phyloP scores from a whole-genome alignment of 1,140 invertebrate species.

The Nasonia longicornis region DNA sequence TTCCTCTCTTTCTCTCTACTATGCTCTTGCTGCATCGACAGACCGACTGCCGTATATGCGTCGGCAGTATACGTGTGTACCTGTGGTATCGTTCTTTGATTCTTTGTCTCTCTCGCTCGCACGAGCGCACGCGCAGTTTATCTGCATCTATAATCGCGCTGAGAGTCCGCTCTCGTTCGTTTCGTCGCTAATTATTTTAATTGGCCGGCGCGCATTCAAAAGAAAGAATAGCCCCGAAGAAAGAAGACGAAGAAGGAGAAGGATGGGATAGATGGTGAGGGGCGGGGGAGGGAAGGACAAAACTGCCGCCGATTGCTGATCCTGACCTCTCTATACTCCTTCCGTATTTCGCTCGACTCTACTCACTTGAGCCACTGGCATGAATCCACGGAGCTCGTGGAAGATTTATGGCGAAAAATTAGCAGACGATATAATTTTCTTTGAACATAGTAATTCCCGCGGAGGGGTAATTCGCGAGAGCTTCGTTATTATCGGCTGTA shows the following conservation, averaged over 20 bases:
- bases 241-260: not conserved
- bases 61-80: not conserved
- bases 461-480: not conserved
- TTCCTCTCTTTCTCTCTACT: constrained; percentile 26
- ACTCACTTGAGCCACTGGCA: not conserved
- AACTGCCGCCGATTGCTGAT: constrained; percentile 55
- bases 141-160: constrained; percentile 60
- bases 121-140: constrained; percentile 46
- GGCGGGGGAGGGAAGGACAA: constrained; percentile 17
- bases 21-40: constrained; percentile 26
- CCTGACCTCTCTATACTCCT: constrained; percentile 43
- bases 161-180: constrained; percentile 58
- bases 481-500: not conserved
- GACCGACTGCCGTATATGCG: not conserved
- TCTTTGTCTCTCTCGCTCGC: constrained; percentile 27
- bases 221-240: constrained; percentile 52
- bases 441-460: not conserved
- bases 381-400: not conserved
- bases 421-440: not conserved
- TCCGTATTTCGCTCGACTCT: constrained; percentile 1
- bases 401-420: not conserved
- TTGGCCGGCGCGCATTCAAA: constrained; percentile 65
- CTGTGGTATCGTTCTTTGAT: constrained; percentile 25
- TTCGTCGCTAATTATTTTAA: constrained; percentile 68
- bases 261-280: not conserved